phyloP scores from a whole-genome alignment of 2,888 invertebrate genomes.

The Pecten maximus region DNA sequence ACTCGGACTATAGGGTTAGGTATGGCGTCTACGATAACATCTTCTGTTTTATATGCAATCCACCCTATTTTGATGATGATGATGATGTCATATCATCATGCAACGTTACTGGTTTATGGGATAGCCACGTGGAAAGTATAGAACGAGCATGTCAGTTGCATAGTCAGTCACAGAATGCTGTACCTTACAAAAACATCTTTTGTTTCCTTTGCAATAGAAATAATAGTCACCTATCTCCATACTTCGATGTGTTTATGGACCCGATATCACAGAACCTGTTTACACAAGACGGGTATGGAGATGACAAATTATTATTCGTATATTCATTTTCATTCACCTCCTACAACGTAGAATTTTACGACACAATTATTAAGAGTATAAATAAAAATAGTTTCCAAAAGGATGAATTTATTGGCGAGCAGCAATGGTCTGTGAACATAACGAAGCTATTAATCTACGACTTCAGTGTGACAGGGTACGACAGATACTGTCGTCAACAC shows the following conservation, averaged over 20 bases:
- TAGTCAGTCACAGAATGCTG: not conserved
- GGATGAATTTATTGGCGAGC: not conserved
- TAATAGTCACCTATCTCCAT: not conserved
- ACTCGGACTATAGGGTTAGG: not conserved
- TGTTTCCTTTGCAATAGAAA: not conserved
- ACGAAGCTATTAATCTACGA: not conserved
- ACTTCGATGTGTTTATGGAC: not conserved
- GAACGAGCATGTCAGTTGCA: not conserved
- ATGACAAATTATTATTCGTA: not conserved
- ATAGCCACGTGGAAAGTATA: not conserved
- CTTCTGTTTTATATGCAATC: not conserved
- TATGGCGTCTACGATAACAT: not conserved
- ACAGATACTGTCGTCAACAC: not conserved
- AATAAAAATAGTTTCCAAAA: not conserved
- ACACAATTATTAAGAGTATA: not conserved
- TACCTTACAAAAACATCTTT: not conserved
- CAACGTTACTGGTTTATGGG: constrained; percentile 1
- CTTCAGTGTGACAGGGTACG: not conserved
- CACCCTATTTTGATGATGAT: not conserved
- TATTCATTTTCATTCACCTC: not conserved
- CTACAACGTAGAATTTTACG: not conserved
- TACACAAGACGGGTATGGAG: not conserved
- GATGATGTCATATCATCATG: not conserved
- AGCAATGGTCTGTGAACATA: not conserved
- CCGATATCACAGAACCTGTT: not conserved